Evolutionary conservation across 2,888 invertebrate species (phyloP).

Genomic region (Caenorhabditis sp.): DNA sequence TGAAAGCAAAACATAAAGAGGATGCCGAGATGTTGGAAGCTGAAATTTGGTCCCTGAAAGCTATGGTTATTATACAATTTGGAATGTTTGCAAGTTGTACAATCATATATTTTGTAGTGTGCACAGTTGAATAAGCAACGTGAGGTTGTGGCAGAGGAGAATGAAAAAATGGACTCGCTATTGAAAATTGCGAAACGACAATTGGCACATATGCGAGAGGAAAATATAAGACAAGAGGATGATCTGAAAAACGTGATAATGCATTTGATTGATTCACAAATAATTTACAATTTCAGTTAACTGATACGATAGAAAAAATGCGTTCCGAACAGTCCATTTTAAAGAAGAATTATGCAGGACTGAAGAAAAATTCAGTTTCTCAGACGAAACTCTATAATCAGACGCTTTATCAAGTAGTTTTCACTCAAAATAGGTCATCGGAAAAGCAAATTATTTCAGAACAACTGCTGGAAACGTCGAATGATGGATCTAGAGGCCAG

Average conservation of each 20-base stretch:
- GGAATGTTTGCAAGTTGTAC: background rate
- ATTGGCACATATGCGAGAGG: conserved; percentile 44
- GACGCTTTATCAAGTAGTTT: no score
- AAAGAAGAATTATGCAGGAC: conserved; percentile 25
- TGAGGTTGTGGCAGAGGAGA: no score
- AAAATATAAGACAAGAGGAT: conserved; percentile 3
- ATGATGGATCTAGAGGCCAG: conserved; percentile 56
- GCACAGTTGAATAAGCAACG: conserved; percentile 60
- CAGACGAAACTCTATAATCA: conserved; percentile 8
- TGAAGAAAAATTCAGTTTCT: conserved; percentile 24
- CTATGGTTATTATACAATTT: conserved; percentile 51
- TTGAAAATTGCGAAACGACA: conserved; percentile 48
- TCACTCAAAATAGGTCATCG: no score
- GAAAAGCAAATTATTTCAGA: no score
- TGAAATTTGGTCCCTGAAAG: conserved; percentile 65
- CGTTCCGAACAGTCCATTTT: conserved; percentile 38
- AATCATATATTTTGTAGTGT: conserved; percentile 46
- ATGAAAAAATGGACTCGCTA: no score
- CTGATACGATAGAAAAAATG: conserved; percentile 16
- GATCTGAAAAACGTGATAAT: background rate
- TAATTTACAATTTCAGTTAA: conserved; percentile 24
- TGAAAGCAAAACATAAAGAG: conserved; percentile 37
- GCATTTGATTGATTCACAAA: no score
- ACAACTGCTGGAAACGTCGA: conserved; percentile 36
- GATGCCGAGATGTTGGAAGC: conserved; percentile 56